Evolutionary conservation across 1,140 invertebrate species (phyloP).

Genomic region (Heliconius eleuchia): DNA sequence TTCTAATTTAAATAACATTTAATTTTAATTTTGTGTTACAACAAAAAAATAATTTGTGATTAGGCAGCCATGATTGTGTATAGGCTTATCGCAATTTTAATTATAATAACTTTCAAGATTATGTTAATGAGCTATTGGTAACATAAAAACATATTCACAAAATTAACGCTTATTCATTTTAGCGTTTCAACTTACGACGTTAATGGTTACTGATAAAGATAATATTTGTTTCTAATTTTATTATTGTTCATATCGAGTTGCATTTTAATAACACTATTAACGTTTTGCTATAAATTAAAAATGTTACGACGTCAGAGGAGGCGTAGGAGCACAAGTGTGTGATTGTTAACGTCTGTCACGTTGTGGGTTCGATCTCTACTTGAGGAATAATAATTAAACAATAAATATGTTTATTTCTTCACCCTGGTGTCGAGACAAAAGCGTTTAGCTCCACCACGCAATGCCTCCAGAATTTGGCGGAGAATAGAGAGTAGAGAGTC

Average conservation of each 20-base stretch:
- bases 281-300: neutral
- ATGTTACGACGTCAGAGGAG: no score
- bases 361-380: no score
- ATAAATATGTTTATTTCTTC: no score
- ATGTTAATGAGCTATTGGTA: slow-evolving; percentile 18
- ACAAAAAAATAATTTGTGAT: neutral
- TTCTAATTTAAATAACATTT: neutral
- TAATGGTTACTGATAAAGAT: neutral
- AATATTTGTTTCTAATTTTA: neutral
- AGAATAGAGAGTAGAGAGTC: no score
- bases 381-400: no score
- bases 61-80: slow-evolving; percentile 4
- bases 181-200: neutral
- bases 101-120: slow-evolving; percentile 16
- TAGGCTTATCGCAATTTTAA: neutral
- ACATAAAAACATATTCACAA: neutral
- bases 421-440: no score
- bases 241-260: neutral
- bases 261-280: neutral
- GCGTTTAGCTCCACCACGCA: no score
- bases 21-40: neutral
- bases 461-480: no score
- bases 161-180: neutral
- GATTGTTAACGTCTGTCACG: no score
- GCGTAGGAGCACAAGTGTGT: no score